Base-by-base conservation (phyloP, 2,113 vertebrate species). In the Ctenomys sociabilis region DNA sequence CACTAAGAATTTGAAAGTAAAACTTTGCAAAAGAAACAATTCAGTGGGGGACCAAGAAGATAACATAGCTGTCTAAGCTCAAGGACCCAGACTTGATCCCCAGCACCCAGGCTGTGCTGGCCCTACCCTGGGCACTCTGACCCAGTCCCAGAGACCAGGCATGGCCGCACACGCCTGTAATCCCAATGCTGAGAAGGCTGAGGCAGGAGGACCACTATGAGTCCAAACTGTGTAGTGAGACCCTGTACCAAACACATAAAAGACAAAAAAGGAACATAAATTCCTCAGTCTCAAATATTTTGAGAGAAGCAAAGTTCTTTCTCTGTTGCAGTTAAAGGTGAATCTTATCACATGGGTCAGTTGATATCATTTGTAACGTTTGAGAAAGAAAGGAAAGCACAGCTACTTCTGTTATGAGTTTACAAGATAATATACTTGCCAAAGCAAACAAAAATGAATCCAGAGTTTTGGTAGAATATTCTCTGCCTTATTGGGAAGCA, bases 21-120 rank as follows among this genome's bases (percentile, higher is more conserved):
- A 73, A 75, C 35, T 61, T 91, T 22, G 32, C 24, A 87, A 88
- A 77, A 52, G 37, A 88, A 95, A 87, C 40, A n/a, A 3, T 61
- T 84, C 7, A 40, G 21, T 1, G 4, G 13, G 17, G 54, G 16
- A 17, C 16, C 54, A 57, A 5, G 54, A 17, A 57, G 54, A 19
- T 57, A 57, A 3, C 54, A 17, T 17, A 57, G 16, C 3, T 17
- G 19, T 57, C 54, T 57, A 52, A 11, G 52, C 52, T 12, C 11
- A 52, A 52, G 52, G 10, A 52, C 52, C 52, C 13, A 12, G 52
- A 11, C 13, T 52, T 52, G 52, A 52, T 52, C 11, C 52, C 52
- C 52, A 52, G 52, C 52, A 52, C 52, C 13, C 52, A 11, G 10
- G 52, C 52, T 52, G 52, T 52, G 52, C 52, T n/a, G 13, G 52